phyloP scores from a whole-genome alignment of 2,113 vertebrate species.

The Syrmaticus mikado region DNA sequence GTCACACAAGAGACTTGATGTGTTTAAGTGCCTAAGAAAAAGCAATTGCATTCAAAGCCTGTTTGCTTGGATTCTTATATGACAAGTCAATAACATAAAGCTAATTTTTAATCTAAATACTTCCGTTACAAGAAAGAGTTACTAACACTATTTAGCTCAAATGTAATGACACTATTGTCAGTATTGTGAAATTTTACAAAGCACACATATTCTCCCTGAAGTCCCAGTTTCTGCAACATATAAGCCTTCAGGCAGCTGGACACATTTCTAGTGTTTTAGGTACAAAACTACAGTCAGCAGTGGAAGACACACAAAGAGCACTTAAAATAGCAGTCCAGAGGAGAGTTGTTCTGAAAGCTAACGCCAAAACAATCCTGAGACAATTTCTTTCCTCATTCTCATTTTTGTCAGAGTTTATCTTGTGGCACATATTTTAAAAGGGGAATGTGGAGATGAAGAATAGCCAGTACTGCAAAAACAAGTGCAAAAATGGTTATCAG shows the following conservation, averaged over 20 bases:
- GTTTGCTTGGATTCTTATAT: not conserved
- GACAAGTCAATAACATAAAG: not conserved
- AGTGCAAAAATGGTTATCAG: not conserved
- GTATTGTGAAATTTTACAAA: not conserved
- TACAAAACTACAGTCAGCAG: not conserved
- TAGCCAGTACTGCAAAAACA: not conserved
- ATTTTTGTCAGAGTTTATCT: not conserved
- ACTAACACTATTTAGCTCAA: not conserved
- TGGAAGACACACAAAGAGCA: not conserved
- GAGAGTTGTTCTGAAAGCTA: not conserved
- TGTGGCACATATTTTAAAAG: not conserved
- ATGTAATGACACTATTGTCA: not conserved
- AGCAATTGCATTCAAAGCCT: slow-evolving; percentile 30
- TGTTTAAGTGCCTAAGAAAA: slow-evolving; percentile 89
- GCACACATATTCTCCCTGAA: not conserved
- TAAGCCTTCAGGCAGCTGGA: not conserved
- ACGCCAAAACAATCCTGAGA: not conserved
- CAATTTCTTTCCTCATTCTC: not conserved
- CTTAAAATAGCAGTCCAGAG: not conserved
- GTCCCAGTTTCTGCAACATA: not conserved
- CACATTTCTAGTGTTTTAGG: not conserved
- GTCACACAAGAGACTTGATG: slow-evolving; percentile 96
- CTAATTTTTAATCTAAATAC: not conserved
- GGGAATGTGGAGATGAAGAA: not conserved
- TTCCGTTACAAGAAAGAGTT: not conserved